phyloP scores from a whole-genome alignment of 2,888 invertebrate species.

The Drosophila dives region DNA sequence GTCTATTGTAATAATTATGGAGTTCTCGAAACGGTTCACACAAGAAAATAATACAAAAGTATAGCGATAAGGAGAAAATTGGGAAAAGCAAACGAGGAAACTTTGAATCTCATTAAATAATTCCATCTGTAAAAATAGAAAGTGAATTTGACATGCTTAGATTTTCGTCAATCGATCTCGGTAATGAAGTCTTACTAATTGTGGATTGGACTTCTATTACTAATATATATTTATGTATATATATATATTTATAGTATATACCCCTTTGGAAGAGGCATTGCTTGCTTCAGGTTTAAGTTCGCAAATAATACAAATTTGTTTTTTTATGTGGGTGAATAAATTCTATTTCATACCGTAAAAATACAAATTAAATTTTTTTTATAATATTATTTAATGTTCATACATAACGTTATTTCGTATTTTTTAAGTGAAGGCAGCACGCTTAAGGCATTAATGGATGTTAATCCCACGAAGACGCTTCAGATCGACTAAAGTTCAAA shows the following conservation, averaged over 20 bases:
- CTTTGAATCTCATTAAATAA: not conserved
- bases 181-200: not conserved
- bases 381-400: slow-evolving; percentile 53
- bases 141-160: not conserved
- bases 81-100: not conserved
- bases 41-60: no score
- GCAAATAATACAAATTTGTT: slow-evolving; percentile 1
- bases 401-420: slow-evolving; percentile 65
- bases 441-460: slow-evolving; percentile 5
- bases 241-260: not conserved
- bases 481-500: slow-evolving; percentile 40
- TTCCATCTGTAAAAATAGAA: not conserved
- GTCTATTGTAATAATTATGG: not conserved
- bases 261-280: not conserved
- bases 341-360: slow-evolving; percentile 68
- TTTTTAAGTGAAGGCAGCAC: slow-evolving; percentile 65
- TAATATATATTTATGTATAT: not conserved
- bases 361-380: slow-evolving; percentile 47
- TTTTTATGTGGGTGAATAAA: slow-evolving; percentile 63
- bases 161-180: not conserved
- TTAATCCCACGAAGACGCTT: slow-evolving; percentile 7
- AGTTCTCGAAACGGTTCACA: not conserved
- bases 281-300: not conserved
- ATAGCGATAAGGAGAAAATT: not conserved
- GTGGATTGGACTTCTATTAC: not conserved